Conservation (phyloP, 2,797 vertebrate species). For the Psittacula derbiana region DNA sequence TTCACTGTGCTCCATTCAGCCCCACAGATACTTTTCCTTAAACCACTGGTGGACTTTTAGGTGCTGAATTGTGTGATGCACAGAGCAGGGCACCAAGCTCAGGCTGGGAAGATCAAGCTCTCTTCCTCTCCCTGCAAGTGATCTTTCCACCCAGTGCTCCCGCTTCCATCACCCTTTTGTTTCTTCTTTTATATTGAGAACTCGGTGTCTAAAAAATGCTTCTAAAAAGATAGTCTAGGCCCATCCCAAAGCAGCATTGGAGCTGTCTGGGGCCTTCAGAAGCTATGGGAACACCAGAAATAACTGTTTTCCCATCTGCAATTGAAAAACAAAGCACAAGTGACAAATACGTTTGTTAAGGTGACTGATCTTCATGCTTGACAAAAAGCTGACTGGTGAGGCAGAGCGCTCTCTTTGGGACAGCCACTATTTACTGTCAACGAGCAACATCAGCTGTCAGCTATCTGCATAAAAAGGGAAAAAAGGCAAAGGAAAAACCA, state of each 20-base stretch:
- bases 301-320: neutral
- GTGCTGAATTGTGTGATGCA: accelerated
- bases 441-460: neutral
- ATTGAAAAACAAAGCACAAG: neutral
- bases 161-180: neutral
- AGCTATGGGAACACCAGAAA: neutral
- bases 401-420: neutral
- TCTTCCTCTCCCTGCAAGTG: neutral
- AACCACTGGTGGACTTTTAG: neutral
- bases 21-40: accelerated
- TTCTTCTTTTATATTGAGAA: neutral
- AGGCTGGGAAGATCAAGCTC: neutral
- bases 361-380: neutral
- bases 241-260: neutral
- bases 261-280: neutral
- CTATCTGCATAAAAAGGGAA: neutral
- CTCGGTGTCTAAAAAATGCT: neutral
- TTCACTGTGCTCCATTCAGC: neutral
- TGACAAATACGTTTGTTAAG: neutral
- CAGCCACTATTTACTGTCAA: neutral
- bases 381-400: neutral
- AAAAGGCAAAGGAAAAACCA: accelerated
- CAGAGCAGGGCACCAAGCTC: neutral
- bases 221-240: neutral
- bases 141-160: neutral